Base-by-base conservation (phyloP, 2,888 invertebrate genomes). In the Macrophya alboannulata region DNA sequence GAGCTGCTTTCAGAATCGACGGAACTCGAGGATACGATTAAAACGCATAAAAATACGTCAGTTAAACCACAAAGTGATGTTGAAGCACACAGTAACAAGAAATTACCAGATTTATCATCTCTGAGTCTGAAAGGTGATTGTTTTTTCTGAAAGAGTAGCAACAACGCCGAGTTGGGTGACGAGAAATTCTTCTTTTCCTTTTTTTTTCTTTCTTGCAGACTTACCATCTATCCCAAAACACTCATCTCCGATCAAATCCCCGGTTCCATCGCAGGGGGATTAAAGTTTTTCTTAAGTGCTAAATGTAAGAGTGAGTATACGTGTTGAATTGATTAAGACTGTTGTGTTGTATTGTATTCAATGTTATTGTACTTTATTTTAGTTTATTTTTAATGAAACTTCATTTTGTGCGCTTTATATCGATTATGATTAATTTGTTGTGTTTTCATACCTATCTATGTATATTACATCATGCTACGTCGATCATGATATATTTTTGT, bases 1-100 rank as follows among this genome's bases (percentile, higher is more conserved):
- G 96, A 96, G 48, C 90, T 97, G 45, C 91, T 97, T 77, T 92
- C 89, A 15, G 74, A 90, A 43, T 40, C 85, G 10, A 21, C 25
- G 9, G 71, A 62, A n/a, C 51, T 43, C 25, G 25, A 81, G 15
- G 55, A 79, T 40, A 17, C 72, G 6, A 68, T 43, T 9, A 43
- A 68, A 10, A 71, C 40, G 12, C 31, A 68, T 10, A 1, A 71
- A 40, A 68, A 25, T 17, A 83, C 68, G 8, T 37, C 83, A 4
- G 37, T 12, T n/a, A 71, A 65, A n/a, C 68, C 51, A 31, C 6
- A 25, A 48, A 51, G 17, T n/a, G 68, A 51, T 31, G 21, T 62
- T 37, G 48, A 48, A 10, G 17, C 25, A 10, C 25, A 17, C 12
- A 51, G 68, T 4, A 68, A 86, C 84, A 74, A 88, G 8, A 87